Percentiles rank a stretch among this genome's conserved stretches.
Evolutionary conservation across 1,140 invertebrate species (phyloP).

Genomic region (Helicoverpa zea): DNA sequence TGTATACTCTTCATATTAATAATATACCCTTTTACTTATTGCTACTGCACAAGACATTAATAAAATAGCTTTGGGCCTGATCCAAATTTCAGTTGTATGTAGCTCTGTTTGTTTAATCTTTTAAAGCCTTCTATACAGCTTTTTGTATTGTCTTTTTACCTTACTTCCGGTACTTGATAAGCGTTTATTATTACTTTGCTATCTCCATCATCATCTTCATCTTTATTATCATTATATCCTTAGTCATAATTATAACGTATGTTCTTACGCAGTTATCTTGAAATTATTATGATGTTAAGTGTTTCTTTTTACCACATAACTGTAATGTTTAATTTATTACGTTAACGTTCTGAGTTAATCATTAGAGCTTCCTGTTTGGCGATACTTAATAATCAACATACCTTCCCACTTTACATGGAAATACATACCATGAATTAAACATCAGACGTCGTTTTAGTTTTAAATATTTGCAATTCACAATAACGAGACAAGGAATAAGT

Average conservation of each 20-base stretch:
- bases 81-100: slow-evolving; percentile 59
- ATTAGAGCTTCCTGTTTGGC: slow-evolving; percentile 35
- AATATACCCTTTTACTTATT: slow-evolving; percentile 67
- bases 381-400: slow-evolving; percentile 16
- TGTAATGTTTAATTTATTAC: slow-evolving; percentile 17
- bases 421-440: slow-evolving; percentile 38
- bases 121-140: slow-evolving; percentile 9
- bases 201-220: background rate
- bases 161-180: slow-evolving; percentile 18
- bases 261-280: background rate
- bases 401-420: slow-evolving; percentile 14
- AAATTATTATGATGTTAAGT: background rate
- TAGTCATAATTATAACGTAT: background rate
- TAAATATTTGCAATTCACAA: slow-evolving; percentile 20
- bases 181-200: slow-evolving; percentile 3
- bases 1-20: slow-evolving; percentile 58
- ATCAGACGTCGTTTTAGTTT: slow-evolving; percentile 17
- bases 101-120: slow-evolving; percentile 25
- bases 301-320: background rate
- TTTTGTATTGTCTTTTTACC: slow-evolving; percentile 19
- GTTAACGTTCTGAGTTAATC: slow-evolving; percentile 14
- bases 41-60: slow-evolving; percentile 62
- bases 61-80: slow-evolving; percentile 60
- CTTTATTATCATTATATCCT: slow-evolving; percentile 14
- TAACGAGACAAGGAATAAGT: slow-evolving; percentile 14